Conservation (phyloP, 23 tunicate species). For the Trididemnum clinides region DNA sequence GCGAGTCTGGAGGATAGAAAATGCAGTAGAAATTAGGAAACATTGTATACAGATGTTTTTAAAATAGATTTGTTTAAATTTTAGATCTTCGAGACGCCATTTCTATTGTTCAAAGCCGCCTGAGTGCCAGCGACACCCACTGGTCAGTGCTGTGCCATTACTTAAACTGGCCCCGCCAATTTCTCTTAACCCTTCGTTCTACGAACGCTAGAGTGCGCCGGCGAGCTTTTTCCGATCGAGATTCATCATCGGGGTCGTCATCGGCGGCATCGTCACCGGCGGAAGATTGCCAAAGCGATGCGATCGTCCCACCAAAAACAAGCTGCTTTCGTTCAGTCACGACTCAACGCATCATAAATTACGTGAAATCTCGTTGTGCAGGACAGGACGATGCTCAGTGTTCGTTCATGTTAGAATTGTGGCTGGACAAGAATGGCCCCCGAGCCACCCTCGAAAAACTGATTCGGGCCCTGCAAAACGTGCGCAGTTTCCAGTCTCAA, state of each 20-base stretch:
- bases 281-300: not conserved
- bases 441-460: slow-evolving; percentile 60
- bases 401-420: slow-evolving; percentile 64
- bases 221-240: slow-evolving; percentile 33
- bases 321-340: no score
- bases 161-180: slow-evolving; percentile 63
- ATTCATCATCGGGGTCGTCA: slow-evolving; percentile 43
- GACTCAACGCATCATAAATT: slow-evolving; percentile 27
- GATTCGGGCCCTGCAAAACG: slow-evolving; percentile 35
- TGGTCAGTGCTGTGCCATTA: slow-evolving; percentile 76
- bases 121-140: slow-evolving; percentile 40
- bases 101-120: slow-evolving; percentile 34
- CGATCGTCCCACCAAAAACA: not conserved
- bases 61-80: not conserved
- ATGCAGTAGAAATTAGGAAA: no score
- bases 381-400: slow-evolving; percentile 46
- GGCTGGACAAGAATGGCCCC: slow-evolving; percentile 69
- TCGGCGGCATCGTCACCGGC: slow-evolving; percentile 26
- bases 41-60: not conserved
- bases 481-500: no score
- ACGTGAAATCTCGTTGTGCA: slow-evolving; percentile 39
- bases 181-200: slow-evolving; percentile 33
- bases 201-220: not conserved
- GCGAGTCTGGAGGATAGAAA: no score
- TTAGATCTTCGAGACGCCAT: slow-evolving; percentile 75